Percentiles rank a stretch among this genome's conserved stretches.
phyloP scores from a whole-genome alignment of 2,797 vertebrate species.

The Pteronotus mesoamericanus region DNA sequence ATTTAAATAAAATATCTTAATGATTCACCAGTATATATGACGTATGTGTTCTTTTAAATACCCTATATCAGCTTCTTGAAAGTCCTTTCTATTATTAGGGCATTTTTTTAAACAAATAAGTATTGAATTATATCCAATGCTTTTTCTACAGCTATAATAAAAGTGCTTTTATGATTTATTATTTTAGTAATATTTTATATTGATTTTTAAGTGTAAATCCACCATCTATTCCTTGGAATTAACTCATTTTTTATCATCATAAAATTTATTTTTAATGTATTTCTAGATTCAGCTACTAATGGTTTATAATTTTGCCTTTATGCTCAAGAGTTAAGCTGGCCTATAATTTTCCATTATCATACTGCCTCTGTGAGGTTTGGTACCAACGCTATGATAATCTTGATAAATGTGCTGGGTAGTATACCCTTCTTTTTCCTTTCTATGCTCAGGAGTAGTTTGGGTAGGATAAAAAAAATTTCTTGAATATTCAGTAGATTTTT shows the following conservation, averaged over 20 bases:
- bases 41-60: neutral
- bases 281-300: neutral
- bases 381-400: neutral
- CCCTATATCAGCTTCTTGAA: neutral
- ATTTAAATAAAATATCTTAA: neutral
- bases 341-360: neutral
- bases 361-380: neutral
- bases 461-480: neutral
- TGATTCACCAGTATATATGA: neutral
- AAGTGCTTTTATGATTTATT: neutral
- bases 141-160: neutral
- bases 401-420: neutral
- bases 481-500: neutral
- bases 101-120: neutral
- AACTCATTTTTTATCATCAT: neutral
- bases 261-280: neutral
- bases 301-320: constrained; percentile 33
- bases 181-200: neutral
- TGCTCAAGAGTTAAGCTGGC: neutral
- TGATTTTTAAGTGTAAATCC: constrained; percentile 37
- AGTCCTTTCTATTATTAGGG: neutral
- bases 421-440: neutral
- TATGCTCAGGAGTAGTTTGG: neutral
- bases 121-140: neutral
- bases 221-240: constrained; percentile 1